Conservation (phyloP, 2,797 vertebrate species). For the Amblyraja radiata region DNA sequence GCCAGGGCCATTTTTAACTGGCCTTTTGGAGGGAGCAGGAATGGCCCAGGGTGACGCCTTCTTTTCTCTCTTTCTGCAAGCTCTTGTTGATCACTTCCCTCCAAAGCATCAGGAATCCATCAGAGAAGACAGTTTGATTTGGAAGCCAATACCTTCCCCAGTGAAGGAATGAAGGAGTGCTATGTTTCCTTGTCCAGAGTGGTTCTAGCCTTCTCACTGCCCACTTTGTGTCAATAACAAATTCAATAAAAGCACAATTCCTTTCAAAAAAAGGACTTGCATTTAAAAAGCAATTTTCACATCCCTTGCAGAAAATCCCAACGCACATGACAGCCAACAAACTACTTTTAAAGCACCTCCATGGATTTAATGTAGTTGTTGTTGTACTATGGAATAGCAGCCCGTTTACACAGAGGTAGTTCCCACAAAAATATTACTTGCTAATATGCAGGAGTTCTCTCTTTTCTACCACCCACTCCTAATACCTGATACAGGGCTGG, state of each 20-base stretch:
- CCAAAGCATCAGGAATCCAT: not conserved
- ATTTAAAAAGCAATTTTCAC: too few species aligned
- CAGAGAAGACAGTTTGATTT: not conserved
- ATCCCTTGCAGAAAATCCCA: too few species aligned
- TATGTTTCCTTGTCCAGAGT: not conserved
- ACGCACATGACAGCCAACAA: too few species aligned
- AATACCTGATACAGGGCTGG: not conserved
- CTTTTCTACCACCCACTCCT: not conserved
- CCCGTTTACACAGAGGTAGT: too few species aligned
- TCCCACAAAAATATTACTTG: too few species aligned
- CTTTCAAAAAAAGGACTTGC: not conserved
- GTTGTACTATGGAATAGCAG: too few species aligned
- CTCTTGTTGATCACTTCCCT: not conserved
- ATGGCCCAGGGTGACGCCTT: not conserved
- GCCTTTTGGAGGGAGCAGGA: not conserved
- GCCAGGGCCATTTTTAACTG: not conserved
- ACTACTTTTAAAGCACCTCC: too few species aligned
- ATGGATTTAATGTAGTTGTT: too few species aligned
- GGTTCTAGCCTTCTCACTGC: not conserved
- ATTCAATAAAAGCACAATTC: not conserved
- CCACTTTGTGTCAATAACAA: not conserved
- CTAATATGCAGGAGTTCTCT: not conserved
- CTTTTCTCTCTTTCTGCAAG: not conserved
- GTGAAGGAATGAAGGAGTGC: not conserved
- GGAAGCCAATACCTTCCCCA: not conserved